These are phyloP conservation scores for Eriocheir sinensis DNA, from an alignment of 1,140 invertebrate genomes.

Conservation along the genomic window DNA sequence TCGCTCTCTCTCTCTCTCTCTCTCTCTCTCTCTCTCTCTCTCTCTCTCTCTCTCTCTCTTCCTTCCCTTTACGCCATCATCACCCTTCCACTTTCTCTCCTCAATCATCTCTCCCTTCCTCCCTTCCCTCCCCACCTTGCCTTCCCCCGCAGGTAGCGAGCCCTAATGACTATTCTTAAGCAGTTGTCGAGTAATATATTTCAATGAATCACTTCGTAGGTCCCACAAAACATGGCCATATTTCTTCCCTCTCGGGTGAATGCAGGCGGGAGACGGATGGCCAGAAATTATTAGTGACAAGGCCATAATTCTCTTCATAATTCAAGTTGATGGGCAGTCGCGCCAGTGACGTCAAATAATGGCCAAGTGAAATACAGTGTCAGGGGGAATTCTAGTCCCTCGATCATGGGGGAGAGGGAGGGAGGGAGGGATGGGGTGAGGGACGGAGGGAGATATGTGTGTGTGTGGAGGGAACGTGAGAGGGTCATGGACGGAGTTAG, in stretches of 20 bases:
- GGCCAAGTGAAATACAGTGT: conserved; percentile 43
- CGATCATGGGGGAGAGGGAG: neutral
- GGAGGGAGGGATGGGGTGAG: neutral
- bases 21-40: neutral
- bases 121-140: neutral
- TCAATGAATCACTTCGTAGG: neutral
- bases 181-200: conserved; percentile 38
- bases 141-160: neutral
- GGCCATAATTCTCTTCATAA: conserved; percentile 48
- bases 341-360: conserved; percentile 40
- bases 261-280: conserved; percentile 51
- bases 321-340: conserved; percentile 40
- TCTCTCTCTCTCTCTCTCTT: neutral
- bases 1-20: conserved; percentile 19
- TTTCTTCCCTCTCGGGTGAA: conserved; percentile 25
- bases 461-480: neutral
- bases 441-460: neutral
- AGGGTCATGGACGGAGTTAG: neutral
- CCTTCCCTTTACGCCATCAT: neutral
- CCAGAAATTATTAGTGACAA: conserved; percentile 56
- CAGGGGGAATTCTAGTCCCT: neutral
- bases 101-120: neutral
- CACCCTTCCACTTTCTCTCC: neutral
- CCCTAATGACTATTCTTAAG: neutral
- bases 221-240: conserved; percentile 51